A percentile compares a stretch with the other conserved stretches of the same genome.
Conservation (phyloP, 2,797 vertebrate genomes). For the Discoglossus pictus region DNA sequence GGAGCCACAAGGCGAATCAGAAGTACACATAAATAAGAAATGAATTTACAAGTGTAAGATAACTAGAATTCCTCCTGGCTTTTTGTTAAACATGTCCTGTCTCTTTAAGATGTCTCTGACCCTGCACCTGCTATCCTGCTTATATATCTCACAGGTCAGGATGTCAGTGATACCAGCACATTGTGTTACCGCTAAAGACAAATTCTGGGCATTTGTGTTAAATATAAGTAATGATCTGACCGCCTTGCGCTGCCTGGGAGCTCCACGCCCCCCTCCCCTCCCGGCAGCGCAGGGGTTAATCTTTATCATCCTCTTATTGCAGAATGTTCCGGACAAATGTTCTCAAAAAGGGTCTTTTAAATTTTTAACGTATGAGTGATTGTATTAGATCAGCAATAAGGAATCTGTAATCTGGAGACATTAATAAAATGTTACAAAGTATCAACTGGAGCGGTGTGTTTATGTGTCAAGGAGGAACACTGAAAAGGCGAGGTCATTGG, state of each 20-base stretch:
- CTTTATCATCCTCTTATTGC: slow-evolving; percentile 79
- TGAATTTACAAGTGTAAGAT: too few relatives aligned
- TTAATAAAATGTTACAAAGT: slow-evolving; percentile 82
- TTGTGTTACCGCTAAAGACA: slow-evolving; percentile 65
- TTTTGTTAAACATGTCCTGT: too few relatives aligned
- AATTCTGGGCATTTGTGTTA: slow-evolving; percentile 43
- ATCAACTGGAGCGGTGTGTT: too few relatives aligned
- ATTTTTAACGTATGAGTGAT: slow-evolving; percentile 87
- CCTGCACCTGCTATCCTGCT: slow-evolving; percentile 11
- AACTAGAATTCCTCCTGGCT: too few relatives aligned
- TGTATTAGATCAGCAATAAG: slow-evolving; percentile 98
- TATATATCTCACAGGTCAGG: too few relatives aligned
- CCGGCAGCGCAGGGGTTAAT: slow-evolving; percentile 6
- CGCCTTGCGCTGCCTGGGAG: background rate
- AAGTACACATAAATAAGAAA: too few relatives aligned
- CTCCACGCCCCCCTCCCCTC: background rate
- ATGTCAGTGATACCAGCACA: slow-evolving; percentile 85
- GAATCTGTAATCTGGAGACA: slow-evolving; percentile 87
- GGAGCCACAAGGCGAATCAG: too few relatives aligned
- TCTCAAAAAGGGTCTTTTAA: slow-evolving; percentile 82
- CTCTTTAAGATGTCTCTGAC: slow-evolving; percentile 26
- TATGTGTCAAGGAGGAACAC: too few relatives aligned
- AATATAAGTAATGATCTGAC: background rate
- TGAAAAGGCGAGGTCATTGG: too few relatives aligned
- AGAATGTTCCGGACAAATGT: slow-evolving; percentile 68